Evolutionary conservation across 2,797 vertebrate species (phyloP), one percentile per base, ranked within the genome.

Genomic region (Acipenser oxyrinchus): DNA sequence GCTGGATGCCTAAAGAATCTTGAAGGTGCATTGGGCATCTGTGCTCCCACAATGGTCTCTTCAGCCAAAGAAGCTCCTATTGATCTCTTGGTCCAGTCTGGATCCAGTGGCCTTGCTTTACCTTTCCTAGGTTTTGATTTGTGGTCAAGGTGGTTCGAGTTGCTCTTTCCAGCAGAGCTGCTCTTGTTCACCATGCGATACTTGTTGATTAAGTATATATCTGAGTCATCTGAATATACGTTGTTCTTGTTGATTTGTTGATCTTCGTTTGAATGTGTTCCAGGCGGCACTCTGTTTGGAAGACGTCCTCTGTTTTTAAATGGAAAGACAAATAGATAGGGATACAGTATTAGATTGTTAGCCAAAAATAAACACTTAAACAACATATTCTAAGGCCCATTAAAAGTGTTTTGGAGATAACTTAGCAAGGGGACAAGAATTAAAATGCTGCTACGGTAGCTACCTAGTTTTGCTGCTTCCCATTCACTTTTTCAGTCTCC

Each of bases 401-500:
- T 18, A 37, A 1, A 4, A 37, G 23, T 37, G 23, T 3, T 37
- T 37, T 37, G 23, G 23, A 37, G 4, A 37, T 37, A 37, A 37
- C 23, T 37, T 37, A 3, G 23, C 23, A 1, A 37, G 2, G 23
- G 23, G 15, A 18, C 15, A 18, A 4, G 23, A 37, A 2, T 37
- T 37, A 37, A 37, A 37, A 37, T 37, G 23, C 23, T 37, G 23
- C 23, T 3, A 50, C 15, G 11, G 10, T n/a, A 70, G 65, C 2
- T 82, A 98, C 96, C 94, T 99, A 72, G 92, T 87, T 58, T 93
- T 92, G 81, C 94, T 98, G 72, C 97, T 92, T 59, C 96, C 97
- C 94, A 99, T 93, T 95, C 95, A 98, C 87, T 98, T 96, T 71
- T 96, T 96, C 55, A 99, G 91, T 65, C 96, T 78, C 51, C 95